Base-by-base conservation (phyloP, 2,888 invertebrate species). In the Macaria liturata region DNA sequence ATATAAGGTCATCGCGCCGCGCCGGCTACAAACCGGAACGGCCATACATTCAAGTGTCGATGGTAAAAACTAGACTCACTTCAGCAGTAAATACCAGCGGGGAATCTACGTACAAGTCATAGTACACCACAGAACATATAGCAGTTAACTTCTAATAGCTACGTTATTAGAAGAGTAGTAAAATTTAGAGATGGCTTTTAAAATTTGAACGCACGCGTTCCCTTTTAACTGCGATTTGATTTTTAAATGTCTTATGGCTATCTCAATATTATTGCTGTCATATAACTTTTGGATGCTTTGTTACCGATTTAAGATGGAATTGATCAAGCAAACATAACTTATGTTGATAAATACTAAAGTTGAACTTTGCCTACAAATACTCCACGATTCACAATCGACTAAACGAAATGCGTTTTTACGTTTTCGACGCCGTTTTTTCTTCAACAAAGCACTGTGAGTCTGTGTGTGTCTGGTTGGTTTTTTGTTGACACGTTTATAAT, bases 11-110 rank as follows among this genome's bases (percentile, higher is more conserved):
- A 90, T 90, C 84, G 91, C 80, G 86, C 91, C 84, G 91, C 80
- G 86, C 91, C 77, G 78, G 84, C 87, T 81, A 84, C 87, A 84
- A 89, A 89, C 91, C 90, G 91, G 91, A 91, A 91, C 91, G 84
- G 72, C 75, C 78, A 77, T 83, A 83, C 81, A 81, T 79, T 82
- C 83, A 82, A 85, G 83, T 56, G 59, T 60, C 59, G 59, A 60
- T 60, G 59, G 73, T 76, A 81, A 89, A 86, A 88, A 86, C 83
- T 78, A 78, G 82, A 77, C 80, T 77, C 75, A 83, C 81, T 83
- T 55, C 52, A 48, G 52, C 59, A 56, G 55, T 53, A 37, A 53
- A 55, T 49, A 55, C 51, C 49, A 56, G 55, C 49, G 52, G 55
- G 46, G 48, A 49, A 55, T 46, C 46, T 46, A 52, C 37, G 39